Base-by-base conservation (phyloP, 2,888 invertebrate species). In the Agonopterix arenella region DNA sequence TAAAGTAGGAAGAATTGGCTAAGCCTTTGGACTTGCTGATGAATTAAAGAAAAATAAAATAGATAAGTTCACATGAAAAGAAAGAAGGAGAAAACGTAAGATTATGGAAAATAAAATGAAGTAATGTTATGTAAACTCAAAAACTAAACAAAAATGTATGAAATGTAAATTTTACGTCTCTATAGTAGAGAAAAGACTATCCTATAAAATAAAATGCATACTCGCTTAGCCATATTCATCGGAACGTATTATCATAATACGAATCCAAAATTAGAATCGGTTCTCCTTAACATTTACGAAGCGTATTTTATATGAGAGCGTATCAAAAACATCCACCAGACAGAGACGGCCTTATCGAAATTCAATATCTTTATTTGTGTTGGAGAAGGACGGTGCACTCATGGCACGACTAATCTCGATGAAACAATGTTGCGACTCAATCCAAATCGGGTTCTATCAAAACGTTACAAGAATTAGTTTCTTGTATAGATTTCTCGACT, bases 331-430 rank as follows among this genome's bases (percentile, higher is more conserved):
- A 67, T 70, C 67, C 60, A 73, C 66, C 60, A 73, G 79, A 80
- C 66, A 74, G 77, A 78, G 76, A 75, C 61, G 62, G 68, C 63
- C 66, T 80, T 84, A 86, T 85, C 84, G 74, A 79, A 79, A 80
- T 82, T 82, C 83, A 80, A 85, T 85, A 85, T 84, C 82, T 86
- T 83, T 82, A 86, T 84, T 81, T 75, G 76, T 70, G 77, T 73
- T 73, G 72, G 82, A 81, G 76, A 79, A 79, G 81, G 84, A 85
- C 74, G 73, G 72, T 76, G 77, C 71, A 76, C 73, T 76, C 73
- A 70, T 62, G 69, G 68, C 77, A 66, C 68, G 60, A 77, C 76
- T 83, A 83, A 85, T 84, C 81, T 84, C 69, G 76, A 79, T 73
- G 72, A 64, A 79, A 86, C 84, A 85, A 81, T 79, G 84, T 86